Conservation (phyloP, 1,140 invertebrate genomes). For the Drosophila tsacasi region DNA sequence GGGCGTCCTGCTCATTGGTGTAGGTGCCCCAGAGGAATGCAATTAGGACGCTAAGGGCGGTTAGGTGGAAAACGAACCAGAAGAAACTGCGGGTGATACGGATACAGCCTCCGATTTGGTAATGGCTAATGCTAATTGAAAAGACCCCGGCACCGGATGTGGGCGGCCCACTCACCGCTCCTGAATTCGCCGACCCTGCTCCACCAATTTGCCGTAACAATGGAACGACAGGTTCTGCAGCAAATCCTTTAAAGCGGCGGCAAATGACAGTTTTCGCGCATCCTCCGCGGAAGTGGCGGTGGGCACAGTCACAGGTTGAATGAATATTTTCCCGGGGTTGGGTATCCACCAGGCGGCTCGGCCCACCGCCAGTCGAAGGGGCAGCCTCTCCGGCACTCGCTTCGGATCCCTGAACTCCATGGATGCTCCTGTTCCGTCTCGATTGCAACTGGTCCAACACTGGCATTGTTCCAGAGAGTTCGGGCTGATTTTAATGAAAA, state of each 20-base stretch:
- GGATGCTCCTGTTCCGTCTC: slow-evolving; percentile 42
- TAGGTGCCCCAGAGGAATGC: slow-evolving; percentile 86
- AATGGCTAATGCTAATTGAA: slow-evolving; percentile 67
- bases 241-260: slow-evolving; percentile 79
- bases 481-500: slow-evolving; percentile 81
- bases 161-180: slow-evolving; percentile 66
- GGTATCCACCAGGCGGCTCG: slow-evolving; percentile 79
- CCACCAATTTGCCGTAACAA: slow-evolving; percentile 84
- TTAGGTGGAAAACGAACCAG: slow-evolving; percentile 86
- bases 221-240: slow-evolving; percentile 81
- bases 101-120: slow-evolving; percentile 17
- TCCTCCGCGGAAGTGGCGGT: slow-evolving; percentile 35
- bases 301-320: slow-evolving; percentile 8
- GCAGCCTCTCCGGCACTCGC: slow-evolving; percentile 11
- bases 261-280: slow-evolving; percentile 76
- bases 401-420: slow-evolving; percentile 4
- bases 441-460: slow-evolving; percentile 63
- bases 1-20: slow-evolving; percentile 85
- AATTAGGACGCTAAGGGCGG: slow-evolving; percentile 85
- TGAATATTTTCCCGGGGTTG: slow-evolving; percentile 8
- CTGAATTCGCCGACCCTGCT: slow-evolving; percentile 65
- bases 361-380: slow-evolving; percentile 54
- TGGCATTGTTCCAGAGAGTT: slow-evolving; percentile 29
- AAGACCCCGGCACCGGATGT: slow-evolving; percentile 11
- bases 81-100: slow-evolving; percentile 83